A percentile compares a stretch with the other conserved stretches of the same genome.
These are phyloP conservation scores for Poeciliopsis retropinna DNA, from an alignment of 2,113 vertebrate species.

Conservation along the genomic window DNA sequence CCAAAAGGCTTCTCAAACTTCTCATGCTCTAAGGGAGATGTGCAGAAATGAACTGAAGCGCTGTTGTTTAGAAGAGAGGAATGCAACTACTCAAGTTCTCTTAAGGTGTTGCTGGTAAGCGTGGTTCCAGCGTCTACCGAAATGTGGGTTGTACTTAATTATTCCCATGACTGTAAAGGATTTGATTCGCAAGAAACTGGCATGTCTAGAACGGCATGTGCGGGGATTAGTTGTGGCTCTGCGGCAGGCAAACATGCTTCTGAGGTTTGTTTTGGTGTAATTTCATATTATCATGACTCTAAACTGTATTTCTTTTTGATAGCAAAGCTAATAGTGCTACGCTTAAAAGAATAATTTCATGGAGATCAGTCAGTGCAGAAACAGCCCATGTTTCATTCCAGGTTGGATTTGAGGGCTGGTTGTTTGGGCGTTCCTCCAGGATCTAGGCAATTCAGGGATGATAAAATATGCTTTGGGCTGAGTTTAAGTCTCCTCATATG, in stretches of 20 bases:
- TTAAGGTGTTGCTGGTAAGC: too few relatives aligned
- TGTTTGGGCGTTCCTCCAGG: conserved; percentile 28
- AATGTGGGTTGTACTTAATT: too few relatives aligned
- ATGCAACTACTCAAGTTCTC: too few relatives aligned
- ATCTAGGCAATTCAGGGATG: conserved; percentile 20
- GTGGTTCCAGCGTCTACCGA: too few relatives aligned
- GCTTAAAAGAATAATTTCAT: not conserved
- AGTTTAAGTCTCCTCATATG: conserved; percentile 50
- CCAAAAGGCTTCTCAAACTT: too few relatives aligned
- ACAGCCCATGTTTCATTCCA: not conserved
- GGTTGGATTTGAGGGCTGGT: conserved; percentile 5
- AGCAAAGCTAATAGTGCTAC: not conserved
- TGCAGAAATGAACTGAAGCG: too few relatives aligned
- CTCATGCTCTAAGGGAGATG: not conserved
- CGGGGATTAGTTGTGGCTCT: too few relatives aligned
- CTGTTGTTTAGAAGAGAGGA: too few relatives aligned
- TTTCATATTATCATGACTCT: not conserved
- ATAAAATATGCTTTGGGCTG: conserved; percentile 54
- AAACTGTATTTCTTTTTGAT: not conserved
- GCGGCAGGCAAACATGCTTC: not conserved
- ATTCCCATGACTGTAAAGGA: too few relatives aligned
- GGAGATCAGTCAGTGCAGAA: not conserved
- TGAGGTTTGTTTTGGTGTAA: not conserved
- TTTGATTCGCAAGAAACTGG: too few relatives aligned
- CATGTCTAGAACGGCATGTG: too few relatives aligned